Conservation (phyloP, 1,140 invertebrate genomes). For the Diorhabda sublineata region DNA sequence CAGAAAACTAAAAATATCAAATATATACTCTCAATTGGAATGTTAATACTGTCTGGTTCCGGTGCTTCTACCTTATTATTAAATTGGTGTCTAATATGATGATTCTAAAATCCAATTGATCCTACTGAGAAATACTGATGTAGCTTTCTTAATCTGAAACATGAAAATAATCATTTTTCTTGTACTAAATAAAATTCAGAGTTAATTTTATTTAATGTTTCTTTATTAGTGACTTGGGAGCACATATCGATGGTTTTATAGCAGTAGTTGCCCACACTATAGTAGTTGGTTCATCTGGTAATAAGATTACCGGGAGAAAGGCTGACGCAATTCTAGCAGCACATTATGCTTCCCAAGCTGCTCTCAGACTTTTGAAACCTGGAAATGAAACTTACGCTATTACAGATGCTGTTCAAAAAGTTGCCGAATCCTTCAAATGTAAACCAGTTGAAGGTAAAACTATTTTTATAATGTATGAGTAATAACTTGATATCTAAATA, state of each 20-base stretch:
- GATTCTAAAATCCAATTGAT: constrained; percentile 38
- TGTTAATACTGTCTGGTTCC: too few relatives aligned
- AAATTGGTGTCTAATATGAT: neutral
- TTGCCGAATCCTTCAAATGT: constrained; percentile 88
- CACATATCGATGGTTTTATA: constrained; percentile 98
- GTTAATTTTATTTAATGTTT: neutral
- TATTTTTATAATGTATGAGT: neutral
- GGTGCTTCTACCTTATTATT: too few relatives aligned
- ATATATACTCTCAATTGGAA: too few relatives aligned
- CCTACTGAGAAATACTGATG: constrained; percentile 29
- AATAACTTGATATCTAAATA: too few relatives aligned
- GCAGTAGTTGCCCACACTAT: constrained; percentile 96
- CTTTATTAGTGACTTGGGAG: constrained; percentile 85
- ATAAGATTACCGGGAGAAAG: constrained; percentile 77
- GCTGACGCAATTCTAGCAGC: constrained; percentile 96
- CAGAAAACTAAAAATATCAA: too few relatives aligned
- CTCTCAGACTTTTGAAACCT: constrained; percentile 85
- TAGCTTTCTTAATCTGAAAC: constrained; percentile 2
- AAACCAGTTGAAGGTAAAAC: constrained; percentile 86
- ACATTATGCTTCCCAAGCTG: constrained; percentile 90
- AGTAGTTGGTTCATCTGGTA: constrained; percentile 74
- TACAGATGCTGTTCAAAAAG: constrained; percentile 90
- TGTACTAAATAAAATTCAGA: neutral
- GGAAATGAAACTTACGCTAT: constrained; percentile 80
- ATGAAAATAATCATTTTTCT: constrained; percentile 13